Evolutionary conservation across 2,888 invertebrate genomes (phyloP), one percentile per base, ranked within the genome.

Genomic region (Caenorhabditis uteleia): DNA sequence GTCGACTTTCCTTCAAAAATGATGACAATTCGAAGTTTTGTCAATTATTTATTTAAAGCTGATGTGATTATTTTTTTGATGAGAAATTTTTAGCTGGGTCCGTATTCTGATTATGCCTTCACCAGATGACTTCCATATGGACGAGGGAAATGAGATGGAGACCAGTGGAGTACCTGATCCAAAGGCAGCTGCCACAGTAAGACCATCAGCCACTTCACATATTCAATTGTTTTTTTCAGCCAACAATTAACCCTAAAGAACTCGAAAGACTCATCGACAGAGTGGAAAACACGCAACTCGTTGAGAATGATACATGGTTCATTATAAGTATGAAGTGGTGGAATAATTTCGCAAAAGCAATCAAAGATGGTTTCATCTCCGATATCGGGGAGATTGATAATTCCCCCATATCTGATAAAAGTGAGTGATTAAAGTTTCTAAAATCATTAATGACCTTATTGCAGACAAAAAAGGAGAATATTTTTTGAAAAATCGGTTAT

Each of bases 321-420:
- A 27, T 77, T 21, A 27, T 78, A 21, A 43, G 57, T 23, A 34
- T 45, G 1, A 31, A 50, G 6, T 79, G 78, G 78, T 79, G 79
- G 79, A 61, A 47, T 14, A 29, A 45, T 3, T 50, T 78, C 7
- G 7, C 54, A 0, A 50, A 66, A 12, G 55, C 68, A 5, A 42
- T 47, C 12, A 51, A 67, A 18, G 40, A 65, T 25, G 64, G 67
- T 14, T 67, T 46, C 23, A 38, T 62, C 14, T 62, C 72, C 14
- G 70, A 74, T 29, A 50, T 76, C 20, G 45, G 46, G 1, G 46
- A 66, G 0, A 74, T 79, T 18, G 62, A 72, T 38, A 77, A 77
- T 40, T 34, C 49, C 3, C 33, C 44, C 2, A 69, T 78, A 36
- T 60, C 69, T 2, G 61, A 42, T 7, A 34, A 8, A 20, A 20